Base-by-base conservation (phyloP, 2,888 invertebrate species). In the Thumatha senex region DNA sequence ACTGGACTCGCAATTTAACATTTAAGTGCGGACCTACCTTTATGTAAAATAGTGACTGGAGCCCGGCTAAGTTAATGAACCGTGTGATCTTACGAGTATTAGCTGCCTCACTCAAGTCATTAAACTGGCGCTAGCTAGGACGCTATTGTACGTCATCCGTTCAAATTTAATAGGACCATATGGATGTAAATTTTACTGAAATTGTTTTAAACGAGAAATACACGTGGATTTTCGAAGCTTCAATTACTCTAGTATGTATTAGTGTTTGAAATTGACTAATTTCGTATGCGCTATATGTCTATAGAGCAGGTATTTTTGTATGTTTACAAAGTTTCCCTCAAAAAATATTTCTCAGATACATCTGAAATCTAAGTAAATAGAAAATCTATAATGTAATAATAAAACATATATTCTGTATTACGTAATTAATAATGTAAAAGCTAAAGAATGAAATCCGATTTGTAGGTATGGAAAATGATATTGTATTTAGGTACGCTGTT, bases 81-180 rank as follows among this genome's bases (percentile, higher is more conserved):
- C 80, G 64, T 77, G 74, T 76, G 74, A 84, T 81, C 76, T 79
- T 78, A n/a, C n/a, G n/a, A n/a, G n/a, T n/a, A 82, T 85, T 84
- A 85, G 72, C 72, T 61, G 62, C 72, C 74, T 78, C 75, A 70
- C 74, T 75, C 75, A 68, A 72, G 69, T 73, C 73, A 80, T 81
- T 79, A 72, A 58, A 57, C 55, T 62, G 62, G 53, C 62, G 54
- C 63, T 51, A 56, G 55, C 61, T 50, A 45, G 41, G 49, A 51
- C 64, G 61, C 56, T 62, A 73, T 78, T 76, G 71, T 74, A 58
- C 70, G 66, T 63, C 64, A 67, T 65, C 66, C 56, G 70, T 66
- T 67, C 60, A 69, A 78, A 80, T 79, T 77, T 78, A 76, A 78
- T 75, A 76, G 73, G 56, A 58, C 56, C 59, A 51, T 46, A 61